Percentiles rank a stretch among this genome's conserved stretches.
Evolutionary conservation across 2,888 invertebrate species (phyloP).

Genomic region (Ypsolopha sequella): DNA sequence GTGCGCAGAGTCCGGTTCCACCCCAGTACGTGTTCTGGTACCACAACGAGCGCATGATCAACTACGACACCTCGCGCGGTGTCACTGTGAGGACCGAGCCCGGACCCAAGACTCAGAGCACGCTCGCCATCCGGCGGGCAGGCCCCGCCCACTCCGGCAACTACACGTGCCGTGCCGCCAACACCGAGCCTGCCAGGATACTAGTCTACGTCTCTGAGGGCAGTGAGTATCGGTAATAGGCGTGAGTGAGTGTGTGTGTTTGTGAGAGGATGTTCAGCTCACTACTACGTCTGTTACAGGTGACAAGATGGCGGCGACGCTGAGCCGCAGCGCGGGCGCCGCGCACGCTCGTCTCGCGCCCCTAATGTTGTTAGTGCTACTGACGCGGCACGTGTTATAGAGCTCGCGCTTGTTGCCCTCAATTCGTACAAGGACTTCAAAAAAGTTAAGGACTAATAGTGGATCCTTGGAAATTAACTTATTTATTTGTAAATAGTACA

Average conservation of each 20-base stretch:
- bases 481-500: neutral
- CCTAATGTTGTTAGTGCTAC: slow-evolving; percentile 1
- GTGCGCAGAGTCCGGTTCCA: slow-evolving; percentile 87
- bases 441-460: neutral
- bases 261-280: neutral
- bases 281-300: slow-evolving; percentile 65
- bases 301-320: slow-evolving; percentile 92
- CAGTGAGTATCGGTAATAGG: slow-evolving; percentile 40
- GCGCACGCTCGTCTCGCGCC: slow-evolving; percentile 7
- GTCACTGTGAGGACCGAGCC: slow-evolving; percentile 87
- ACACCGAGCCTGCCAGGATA: slow-evolving; percentile 90
- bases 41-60: slow-evolving; percentile 94
- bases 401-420: neutral
- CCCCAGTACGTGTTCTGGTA: slow-evolving; percentile 97
- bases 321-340: slow-evolving; percentile 74
- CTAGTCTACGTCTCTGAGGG: slow-evolving; percentile 93
- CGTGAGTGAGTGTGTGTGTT: too few relatives aligned
- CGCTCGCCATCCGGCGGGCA: slow-evolving; percentile 86
- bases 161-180: slow-evolving; percentile 91
- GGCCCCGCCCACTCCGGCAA: slow-evolving; percentile 90
- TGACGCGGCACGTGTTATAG: neutral
- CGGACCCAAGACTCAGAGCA: slow-evolving; percentile 87
- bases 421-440: neutral
- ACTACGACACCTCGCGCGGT: slow-evolving; percentile 88
- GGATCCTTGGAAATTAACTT: neutral